phyloP scores from a whole-genome alignment of 64 coral and sea anemone species.

The Cladopsammia gracilis region DNA sequence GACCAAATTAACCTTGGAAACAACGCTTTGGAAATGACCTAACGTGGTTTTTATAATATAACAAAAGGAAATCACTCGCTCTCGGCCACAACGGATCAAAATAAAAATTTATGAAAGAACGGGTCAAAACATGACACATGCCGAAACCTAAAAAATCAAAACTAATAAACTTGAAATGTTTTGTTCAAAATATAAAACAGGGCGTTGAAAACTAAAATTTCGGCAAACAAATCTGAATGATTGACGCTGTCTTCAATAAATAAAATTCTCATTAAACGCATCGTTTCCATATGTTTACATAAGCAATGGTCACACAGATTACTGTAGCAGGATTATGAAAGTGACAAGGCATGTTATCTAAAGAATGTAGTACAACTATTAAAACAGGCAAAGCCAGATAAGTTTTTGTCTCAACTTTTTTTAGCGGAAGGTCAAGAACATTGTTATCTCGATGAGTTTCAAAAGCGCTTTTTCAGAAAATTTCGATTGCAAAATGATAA shows the following conservation, averaged over 20 bases:
- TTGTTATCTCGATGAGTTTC: too few relatives aligned
- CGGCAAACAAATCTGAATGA: conserved; percentile 10
- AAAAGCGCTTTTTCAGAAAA: too few relatives aligned
- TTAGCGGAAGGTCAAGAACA: too few relatives aligned
- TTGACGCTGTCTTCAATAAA: background rate
- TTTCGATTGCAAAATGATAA: background rate
- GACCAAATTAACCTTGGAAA: background rate
- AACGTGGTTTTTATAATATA: background rate
- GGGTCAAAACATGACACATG: too few relatives aligned
- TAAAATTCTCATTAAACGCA: background rate
- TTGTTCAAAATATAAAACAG: too few relatives aligned
- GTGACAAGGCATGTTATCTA: background rate
- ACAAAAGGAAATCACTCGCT: too few relatives aligned
- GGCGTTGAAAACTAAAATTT: background rate
- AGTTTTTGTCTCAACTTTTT: too few relatives aligned
- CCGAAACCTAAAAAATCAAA: background rate
- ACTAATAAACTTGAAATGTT: background rate
- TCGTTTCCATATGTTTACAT: background rate
- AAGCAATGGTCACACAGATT: background rate
- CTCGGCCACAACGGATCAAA: too few relatives aligned
- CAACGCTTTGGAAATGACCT: background rate
- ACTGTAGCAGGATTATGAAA: background rate
- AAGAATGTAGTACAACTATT: background rate
- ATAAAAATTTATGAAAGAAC: too few relatives aligned
- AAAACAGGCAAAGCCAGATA: background rate